Evolutionary conservation across 2,888 invertebrate genomes (phyloP).

Genomic region (Stenotaenia linearis): DNA sequence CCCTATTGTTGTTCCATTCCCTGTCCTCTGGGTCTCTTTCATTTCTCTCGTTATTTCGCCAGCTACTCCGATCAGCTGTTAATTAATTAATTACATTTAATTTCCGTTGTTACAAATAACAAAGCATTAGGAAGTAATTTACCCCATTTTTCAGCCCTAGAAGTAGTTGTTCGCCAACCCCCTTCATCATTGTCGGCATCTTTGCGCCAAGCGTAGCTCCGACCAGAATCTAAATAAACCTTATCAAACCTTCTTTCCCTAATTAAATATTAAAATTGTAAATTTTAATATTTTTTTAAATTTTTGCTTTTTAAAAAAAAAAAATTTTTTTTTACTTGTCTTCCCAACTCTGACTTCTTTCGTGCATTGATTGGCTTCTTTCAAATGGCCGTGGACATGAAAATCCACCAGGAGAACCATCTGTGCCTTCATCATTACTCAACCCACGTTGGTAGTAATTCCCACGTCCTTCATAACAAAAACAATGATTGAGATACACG

Average conservation of each 20-base stretch:
- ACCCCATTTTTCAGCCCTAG: constrained; percentile 56
- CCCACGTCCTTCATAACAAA: constrained; percentile 42
- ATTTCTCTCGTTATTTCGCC: constrained; percentile 10
- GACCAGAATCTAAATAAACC: constrained; percentile 4
- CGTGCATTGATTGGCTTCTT: constrained; percentile 38
- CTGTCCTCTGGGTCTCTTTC: constrained; percentile 16
- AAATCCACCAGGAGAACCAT: constrained; percentile 38
- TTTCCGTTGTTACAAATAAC: not conserved
- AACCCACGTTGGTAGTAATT: constrained; percentile 44
- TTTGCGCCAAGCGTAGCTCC: constrained; percentile 36
- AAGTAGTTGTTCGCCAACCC: constrained; percentile 52
- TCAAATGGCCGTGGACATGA: constrained; percentile 38
- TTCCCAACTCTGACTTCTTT: constrained; percentile 46
- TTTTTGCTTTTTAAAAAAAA: not conserved
- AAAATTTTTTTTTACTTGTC: constrained; percentile 42
- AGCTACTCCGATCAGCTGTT: constrained; percentile 11
- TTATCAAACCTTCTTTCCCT: constrained; percentile 28
- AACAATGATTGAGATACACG: no score
- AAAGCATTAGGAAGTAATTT: no score
- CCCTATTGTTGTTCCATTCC: not conserved
- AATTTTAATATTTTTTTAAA: not conserved
- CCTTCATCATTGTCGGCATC: constrained; percentile 51
- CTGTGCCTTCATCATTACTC: constrained; percentile 43
- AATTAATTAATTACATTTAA: not conserved
- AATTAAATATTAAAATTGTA: not conserved